phyloP scores from a whole-genome alignment of 2,113 vertebrate species.

The Rhombomys opimus region DNA sequence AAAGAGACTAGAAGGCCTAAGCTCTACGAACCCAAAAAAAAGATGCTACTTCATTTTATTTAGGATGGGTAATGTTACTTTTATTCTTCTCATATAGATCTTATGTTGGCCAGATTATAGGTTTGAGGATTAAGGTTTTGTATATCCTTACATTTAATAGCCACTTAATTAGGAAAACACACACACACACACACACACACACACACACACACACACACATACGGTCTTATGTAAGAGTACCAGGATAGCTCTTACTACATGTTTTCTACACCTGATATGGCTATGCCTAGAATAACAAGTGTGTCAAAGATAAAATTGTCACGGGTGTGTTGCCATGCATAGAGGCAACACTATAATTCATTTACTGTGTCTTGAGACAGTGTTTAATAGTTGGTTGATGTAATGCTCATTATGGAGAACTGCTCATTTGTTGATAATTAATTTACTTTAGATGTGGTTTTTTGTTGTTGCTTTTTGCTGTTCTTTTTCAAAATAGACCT shows the following conservation, averaged over 20 bases:
- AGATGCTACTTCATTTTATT: neutral
- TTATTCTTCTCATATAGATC: neutral
- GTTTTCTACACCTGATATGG: neutral
- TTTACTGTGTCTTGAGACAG: neutral
- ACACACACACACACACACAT: neutral
- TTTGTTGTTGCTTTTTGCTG: neutral
- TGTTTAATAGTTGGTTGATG: neutral
- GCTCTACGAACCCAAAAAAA: neutral
- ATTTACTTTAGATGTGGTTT: neutral
- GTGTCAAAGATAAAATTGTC: neutral
- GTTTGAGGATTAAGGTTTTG: neutral
- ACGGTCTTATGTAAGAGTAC: neutral
- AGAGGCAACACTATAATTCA: neutral
- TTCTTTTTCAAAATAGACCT: neutral
- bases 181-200: no score
- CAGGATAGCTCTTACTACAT: neutral
- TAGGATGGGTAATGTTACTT: neutral
- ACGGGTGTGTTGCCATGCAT: neutral
- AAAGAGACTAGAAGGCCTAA: neutral
- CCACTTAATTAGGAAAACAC: no score
- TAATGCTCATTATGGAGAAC: neutral
- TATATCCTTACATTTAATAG: neutral
- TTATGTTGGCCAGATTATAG: neutral
- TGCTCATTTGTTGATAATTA: neutral
- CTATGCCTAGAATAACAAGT: neutral